A percentile compares a stretch with the other conserved stretches of the same genome.
phyloP scores from a whole-genome alignment of 1,140 invertebrate genomes.

The Pemphigus obesinymphae region DNA sequence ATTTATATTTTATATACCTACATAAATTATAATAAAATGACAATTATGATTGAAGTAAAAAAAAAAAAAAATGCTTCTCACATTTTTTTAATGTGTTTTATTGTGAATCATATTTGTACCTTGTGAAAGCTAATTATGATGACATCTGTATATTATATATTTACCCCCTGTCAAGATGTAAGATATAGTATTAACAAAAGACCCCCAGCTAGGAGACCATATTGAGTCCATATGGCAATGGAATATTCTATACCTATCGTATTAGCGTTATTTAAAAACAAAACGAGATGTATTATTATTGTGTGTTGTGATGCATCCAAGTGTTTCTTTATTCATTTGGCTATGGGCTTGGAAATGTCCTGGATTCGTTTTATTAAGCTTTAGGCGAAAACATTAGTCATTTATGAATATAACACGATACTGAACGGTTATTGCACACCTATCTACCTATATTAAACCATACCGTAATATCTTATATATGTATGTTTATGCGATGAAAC shows the following conservation, averaged over 20 bases:
- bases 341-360: background rate
- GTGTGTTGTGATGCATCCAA: background rate
- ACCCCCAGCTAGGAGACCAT: conserved; percentile 33
- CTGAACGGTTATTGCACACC: background rate
- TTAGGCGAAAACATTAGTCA: background rate
- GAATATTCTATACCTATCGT: background rate
- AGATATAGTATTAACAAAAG: conserved; percentile 5
- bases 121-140: too few relatives aligned
- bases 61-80: too few relatives aligned
- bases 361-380: background rate
- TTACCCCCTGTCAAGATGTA: conserved; percentile 31
- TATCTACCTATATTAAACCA: too few relatives aligned
- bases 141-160: background rate
- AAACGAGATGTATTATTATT: background rate
- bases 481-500: background rate
- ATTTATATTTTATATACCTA: too few relatives aligned
- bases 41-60: too few relatives aligned
- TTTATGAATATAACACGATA: background rate
- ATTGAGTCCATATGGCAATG: conserved; percentile 29
- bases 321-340: background rate
- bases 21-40: too few relatives aligned
- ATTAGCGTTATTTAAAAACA: background rate
- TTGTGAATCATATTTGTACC: too few relatives aligned
- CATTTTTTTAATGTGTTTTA: too few relatives aligned
- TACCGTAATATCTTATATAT: too few relatives aligned